Evolutionary conservation across 2,113 vertebrate genomes (phyloP).

Genomic region (Cebus imitator): DNA sequence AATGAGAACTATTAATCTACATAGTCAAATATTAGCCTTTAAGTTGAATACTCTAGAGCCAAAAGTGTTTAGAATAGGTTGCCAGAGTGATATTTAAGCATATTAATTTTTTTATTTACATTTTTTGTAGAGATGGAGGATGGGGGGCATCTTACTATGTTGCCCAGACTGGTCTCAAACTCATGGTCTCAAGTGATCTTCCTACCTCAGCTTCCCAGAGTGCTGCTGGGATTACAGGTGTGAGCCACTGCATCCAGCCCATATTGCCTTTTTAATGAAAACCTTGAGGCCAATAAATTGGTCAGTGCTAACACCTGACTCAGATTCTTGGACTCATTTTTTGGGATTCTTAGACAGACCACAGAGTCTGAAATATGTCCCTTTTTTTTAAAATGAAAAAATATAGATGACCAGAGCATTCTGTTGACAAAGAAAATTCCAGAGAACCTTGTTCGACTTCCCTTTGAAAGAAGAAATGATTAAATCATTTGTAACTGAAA

Average conservation of each 20-base stretch:
- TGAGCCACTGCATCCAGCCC: not conserved
- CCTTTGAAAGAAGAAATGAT: not conserved
- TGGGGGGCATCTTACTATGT: not conserved
- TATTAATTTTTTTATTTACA: not conserved
- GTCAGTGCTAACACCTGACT: not conserved
- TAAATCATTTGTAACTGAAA: fast-evolving
- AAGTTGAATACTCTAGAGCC: not conserved
- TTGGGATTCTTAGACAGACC: not conserved
- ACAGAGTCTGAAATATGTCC: not conserved
- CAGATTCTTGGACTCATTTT: not conserved
- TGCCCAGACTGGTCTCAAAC: not conserved
- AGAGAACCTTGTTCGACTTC: not conserved
- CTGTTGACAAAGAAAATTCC: not conserved
- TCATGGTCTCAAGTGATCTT: not conserved
- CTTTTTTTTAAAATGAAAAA: not conserved
- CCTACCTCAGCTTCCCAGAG: not conserved
- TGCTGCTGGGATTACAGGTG: not conserved
- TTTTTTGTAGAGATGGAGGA: not conserved
- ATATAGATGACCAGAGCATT: not conserved
- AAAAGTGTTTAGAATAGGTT: not conserved
- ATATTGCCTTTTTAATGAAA: not conserved
- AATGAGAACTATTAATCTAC: not conserved
- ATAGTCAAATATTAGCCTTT: not conserved
- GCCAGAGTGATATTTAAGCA: not conserved
- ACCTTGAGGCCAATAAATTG: fast-evolving